Conservation (phyloP, 2,113 vertebrate species). For the Climacteris rufus region DNA sequence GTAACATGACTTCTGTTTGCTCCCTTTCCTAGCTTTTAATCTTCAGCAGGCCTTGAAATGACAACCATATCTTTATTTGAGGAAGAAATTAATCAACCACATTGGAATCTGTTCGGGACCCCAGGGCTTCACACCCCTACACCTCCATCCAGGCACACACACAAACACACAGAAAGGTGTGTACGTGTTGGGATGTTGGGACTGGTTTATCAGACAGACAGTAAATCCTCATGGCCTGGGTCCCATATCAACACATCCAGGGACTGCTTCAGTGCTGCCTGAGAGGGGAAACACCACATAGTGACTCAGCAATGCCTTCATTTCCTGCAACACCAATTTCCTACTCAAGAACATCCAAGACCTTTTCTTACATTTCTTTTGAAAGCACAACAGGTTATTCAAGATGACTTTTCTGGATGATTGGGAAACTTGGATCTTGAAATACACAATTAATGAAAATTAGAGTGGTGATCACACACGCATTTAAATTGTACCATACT, state of each 20-base stretch:
- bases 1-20: background rate
- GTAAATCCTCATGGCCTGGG: background rate
- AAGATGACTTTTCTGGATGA: background rate
- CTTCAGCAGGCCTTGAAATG: background rate
- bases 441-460: background rate
- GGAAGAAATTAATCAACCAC: slow-evolving; percentile 25
- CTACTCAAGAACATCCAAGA: background rate
- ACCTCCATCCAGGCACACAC: background rate
- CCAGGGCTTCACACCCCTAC: background rate
- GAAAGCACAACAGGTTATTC: background rate
- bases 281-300: background rate
- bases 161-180: background rate
- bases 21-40: background rate
- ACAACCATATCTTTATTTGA: background rate
- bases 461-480: background rate
- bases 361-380: background rate
- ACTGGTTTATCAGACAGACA: background rate
- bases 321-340: background rate
- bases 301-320: background rate
- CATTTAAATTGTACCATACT: background rate
- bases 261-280: background rate
- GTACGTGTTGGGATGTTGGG: background rate
- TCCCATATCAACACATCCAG: background rate
- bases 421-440: background rate
- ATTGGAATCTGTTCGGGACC: background rate